These are phyloP conservation scores for Anomalospiza imberbis DNA, from an alignment of 2,797 vertebrate genomes.

Conservation along the genomic window DNA sequence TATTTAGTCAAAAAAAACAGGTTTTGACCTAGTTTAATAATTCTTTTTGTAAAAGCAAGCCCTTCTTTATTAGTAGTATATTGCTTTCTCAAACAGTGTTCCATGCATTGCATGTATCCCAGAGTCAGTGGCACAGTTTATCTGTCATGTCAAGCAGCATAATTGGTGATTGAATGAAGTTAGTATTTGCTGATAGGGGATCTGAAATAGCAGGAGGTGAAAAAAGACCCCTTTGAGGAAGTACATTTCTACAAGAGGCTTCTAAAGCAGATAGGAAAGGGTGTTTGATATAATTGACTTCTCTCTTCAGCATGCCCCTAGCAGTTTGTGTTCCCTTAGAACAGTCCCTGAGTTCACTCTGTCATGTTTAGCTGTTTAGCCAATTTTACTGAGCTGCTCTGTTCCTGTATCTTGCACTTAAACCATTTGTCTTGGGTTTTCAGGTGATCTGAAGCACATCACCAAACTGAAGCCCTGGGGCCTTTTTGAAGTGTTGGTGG, in stretches of 20 bases:
- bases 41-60: neutral
- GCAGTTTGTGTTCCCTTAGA: neutral
- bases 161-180: neutral
- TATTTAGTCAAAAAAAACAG: neutral
- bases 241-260: neutral
- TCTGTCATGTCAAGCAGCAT: neutral
- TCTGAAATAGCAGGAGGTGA: neutral
- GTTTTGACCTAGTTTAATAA: neutral
- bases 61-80: neutral
- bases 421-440: slow-evolving; percentile 12
- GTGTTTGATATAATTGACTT: neutral
- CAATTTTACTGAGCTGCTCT: neutral
- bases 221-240: neutral
- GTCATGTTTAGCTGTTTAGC: neutral
- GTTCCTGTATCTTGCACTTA: neutral
- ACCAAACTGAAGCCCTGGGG: slow-evolving; percentile 98
- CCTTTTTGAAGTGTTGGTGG: slow-evolving; percentile 89
- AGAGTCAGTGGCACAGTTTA: neutral
- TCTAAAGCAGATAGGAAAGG: neutral
- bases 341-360: neutral
- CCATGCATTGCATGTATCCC: neutral
- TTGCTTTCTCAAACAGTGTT: neutral
- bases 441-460: slow-evolving; percentile 97
- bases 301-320: neutral
- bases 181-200: neutral